Evolutionary conservation across 1,140 invertebrate species (phyloP).

Genomic region (Mya arenaria): DNA sequence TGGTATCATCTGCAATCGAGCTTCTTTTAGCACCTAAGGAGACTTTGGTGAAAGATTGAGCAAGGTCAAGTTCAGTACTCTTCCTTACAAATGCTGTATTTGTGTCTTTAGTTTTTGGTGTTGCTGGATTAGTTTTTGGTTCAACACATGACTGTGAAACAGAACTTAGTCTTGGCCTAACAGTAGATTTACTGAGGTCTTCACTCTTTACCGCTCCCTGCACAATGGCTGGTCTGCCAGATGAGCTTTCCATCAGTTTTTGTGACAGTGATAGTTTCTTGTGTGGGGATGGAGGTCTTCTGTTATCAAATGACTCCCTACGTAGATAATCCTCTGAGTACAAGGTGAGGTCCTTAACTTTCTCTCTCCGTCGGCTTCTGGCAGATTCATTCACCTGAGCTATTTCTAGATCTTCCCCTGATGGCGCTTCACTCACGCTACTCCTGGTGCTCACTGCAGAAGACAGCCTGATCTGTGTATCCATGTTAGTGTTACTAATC

Average conservation of each 20-base stretch:
- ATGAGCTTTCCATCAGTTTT: not conserved
- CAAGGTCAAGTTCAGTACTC: too few species aligned
- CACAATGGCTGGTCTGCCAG: not conserved
- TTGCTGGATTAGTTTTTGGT: too few species aligned
- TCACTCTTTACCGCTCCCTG: too few species aligned
- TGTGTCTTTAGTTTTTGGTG: too few species aligned
- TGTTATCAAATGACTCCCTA: conserved; percentile 43
- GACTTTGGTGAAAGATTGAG: too few species aligned
- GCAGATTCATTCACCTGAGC: conserved; percentile 40
- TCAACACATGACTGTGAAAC: too few species aligned
- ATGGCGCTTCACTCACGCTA: not conserved
- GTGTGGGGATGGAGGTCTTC: conserved; percentile 41
- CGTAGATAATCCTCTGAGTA: conserved; percentile 33
- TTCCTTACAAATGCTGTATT: too few species aligned
- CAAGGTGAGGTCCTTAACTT: conserved; percentile 1
- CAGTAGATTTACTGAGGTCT: too few species aligned
- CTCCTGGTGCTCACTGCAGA: conserved; percentile 24
- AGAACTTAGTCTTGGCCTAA: too few species aligned
- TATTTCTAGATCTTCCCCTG: not conserved
- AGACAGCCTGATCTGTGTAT: too few species aligned
- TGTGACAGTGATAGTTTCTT: conserved; percentile 12
- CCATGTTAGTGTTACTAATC: too few species aligned
- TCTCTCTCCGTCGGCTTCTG: conserved; percentile 38
- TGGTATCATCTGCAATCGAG: not conserved
- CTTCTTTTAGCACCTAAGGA: not conserved